phyloP scores from a whole-genome alignment of 2,113 vertebrate genomes.

The Nesogale talazaci region DNA sequence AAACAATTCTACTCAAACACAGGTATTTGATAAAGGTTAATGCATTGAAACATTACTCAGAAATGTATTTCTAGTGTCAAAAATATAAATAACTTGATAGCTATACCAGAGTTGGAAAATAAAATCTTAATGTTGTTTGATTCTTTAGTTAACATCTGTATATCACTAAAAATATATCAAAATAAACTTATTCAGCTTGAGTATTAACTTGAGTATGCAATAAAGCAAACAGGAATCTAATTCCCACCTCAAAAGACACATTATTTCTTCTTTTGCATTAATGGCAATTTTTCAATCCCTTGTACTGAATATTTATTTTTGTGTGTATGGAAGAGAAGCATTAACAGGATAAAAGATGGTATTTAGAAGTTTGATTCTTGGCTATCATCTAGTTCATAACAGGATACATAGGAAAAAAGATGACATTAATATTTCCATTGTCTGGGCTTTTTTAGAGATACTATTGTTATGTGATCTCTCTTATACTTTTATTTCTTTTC shows the following conservation, averaged over 20 bases:
- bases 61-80: constrained; percentile 37
- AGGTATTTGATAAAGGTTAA: constrained; percentile 14
- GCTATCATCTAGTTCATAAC: not conserved
- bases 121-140: constrained; percentile 30
- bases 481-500: not conserved
- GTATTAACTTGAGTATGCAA: constrained; percentile 56
- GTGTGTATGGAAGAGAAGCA: not conserved
- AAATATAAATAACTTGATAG: not conserved
- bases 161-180: constrained; percentile 43
- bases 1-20: constrained; percentile 41
- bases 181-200: constrained; percentile 53
- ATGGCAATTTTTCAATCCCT: constrained; percentile 24
- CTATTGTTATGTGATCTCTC: not conserved
- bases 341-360: not conserved
- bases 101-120: not conserved
- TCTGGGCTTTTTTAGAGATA: not conserved
- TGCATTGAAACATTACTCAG: constrained; percentile 15
- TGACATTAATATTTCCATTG: constrained; percentile 8
- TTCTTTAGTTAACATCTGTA: not conserved
- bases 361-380: not conserved
- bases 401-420: not conserved
- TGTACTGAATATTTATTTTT: not conserved
- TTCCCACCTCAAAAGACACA: constrained; percentile 54
- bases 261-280: constrained; percentile 49
- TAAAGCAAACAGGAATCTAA: constrained; percentile 57